These are phyloP conservation scores for Rhea americana DNA, from an alignment of 2,113 vertebrate species.

Conservation along the genomic window DNA sequence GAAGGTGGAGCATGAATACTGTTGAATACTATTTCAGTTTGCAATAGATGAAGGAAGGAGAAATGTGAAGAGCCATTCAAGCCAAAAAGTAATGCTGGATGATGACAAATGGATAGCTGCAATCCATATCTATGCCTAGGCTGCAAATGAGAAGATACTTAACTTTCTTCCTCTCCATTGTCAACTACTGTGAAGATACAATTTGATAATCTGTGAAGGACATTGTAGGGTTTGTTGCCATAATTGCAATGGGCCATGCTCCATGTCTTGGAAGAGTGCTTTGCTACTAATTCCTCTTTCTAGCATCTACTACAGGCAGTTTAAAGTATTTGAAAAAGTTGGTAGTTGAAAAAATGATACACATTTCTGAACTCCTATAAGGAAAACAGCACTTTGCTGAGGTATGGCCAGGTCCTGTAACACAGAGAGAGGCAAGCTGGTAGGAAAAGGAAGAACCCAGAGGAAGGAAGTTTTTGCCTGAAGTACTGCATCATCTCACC, in stretches of 20 bases:
- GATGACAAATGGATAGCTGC: neutral
- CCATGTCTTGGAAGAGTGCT: neutral
- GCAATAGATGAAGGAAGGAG: neutral
- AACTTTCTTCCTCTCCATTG: neutral
- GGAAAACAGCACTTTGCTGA: neutral
- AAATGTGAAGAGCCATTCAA: neutral
- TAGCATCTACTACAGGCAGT: no score
- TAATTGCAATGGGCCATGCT: neutral
- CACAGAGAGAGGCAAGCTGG: neutral
- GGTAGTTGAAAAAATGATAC: neutral
- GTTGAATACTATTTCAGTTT: neutral
- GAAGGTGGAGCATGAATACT: neutral
- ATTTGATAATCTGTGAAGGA: neutral
- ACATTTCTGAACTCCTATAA: neutral
- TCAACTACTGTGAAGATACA: neutral
- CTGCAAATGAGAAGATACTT: neutral
- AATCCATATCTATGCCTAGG: neutral
- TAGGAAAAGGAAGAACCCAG: neutral
- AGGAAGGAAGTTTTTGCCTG: neutral
- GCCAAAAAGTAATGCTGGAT: neutral
- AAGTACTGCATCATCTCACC: neutral
- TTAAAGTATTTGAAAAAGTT: neutral
- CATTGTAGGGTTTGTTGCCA: neutral
- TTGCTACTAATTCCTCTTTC: neutral
- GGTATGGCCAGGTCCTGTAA: rapidly evolving